Evolutionary conservation across 2,113 vertebrate species (phyloP).

Genomic region (Arothron firmamentum): DNA sequence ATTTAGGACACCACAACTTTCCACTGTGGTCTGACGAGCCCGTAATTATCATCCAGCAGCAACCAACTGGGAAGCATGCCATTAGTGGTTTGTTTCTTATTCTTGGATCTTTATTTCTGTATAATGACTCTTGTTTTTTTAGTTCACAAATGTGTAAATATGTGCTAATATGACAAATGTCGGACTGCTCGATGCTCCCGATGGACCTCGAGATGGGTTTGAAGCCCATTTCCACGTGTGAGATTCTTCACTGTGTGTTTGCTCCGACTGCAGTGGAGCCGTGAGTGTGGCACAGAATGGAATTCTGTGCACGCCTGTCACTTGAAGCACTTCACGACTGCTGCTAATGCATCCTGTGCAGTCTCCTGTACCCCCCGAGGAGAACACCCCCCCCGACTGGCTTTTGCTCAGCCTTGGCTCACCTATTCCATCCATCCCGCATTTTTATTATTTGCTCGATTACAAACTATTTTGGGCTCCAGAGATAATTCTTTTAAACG

Average conservation of each 20-base stretch:
- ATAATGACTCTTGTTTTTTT: not conserved
- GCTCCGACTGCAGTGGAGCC: slow-evolving; percentile 13
- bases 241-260: slow-evolving; percentile 7
- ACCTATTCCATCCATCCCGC: too few relatives aligned
- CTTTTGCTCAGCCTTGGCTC: too few relatives aligned
- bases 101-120: not conserved
- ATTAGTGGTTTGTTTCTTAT: not conserved
- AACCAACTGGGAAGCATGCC: not conserved
- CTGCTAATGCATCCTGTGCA: slow-evolving; percentile 56
- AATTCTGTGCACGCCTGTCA: slow-evolving; percentile 41
- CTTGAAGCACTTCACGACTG: slow-evolving; percentile 51
- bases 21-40: slow-evolving; percentile 3
- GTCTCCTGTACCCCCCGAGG: slow-evolving; percentile 44
- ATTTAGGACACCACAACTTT: not conserved
- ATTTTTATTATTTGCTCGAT: too few relatives aligned
- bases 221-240: not conserved
- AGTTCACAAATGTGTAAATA: not conserved
- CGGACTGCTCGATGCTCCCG: not conserved
- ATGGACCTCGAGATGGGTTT: not conserved
- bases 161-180: too few relatives aligned
- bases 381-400: slow-evolving; percentile 24
- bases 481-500: too few relatives aligned
- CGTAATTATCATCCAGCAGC: not conserved
- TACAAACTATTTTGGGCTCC: too few relatives aligned
- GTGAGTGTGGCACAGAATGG: slow-evolving; percentile 31